Conservation (phyloP, 1,140 invertebrate genomes). For the Drosophila chauvacae region DNA sequence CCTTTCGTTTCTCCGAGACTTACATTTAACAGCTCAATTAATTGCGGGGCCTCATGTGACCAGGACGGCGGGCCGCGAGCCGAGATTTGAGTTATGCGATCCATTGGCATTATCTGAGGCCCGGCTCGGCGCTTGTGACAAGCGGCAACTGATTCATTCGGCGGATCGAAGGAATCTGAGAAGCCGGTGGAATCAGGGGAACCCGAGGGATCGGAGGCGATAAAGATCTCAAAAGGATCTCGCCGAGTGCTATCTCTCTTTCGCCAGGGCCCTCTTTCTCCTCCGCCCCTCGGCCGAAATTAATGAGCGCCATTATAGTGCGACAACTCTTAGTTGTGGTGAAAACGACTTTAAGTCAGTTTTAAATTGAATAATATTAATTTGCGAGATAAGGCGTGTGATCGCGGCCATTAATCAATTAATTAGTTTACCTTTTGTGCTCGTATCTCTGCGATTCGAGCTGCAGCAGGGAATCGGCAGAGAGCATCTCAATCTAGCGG, state of each 20-base stretch:
- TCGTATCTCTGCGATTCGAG: slow-evolving; percentile 12
- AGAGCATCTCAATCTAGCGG: slow-evolving; percentile 52
- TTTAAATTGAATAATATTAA: slow-evolving; percentile 81
- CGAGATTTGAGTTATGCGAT: slow-evolving; percentile 74
- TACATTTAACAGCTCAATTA: slow-evolving; percentile 83
- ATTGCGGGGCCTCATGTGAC: slow-evolving; percentile 70
- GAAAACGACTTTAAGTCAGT: slow-evolving; percentile 80
- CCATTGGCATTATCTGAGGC: slow-evolving; percentile 77
- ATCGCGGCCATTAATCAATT: slow-evolving; percentile 77
- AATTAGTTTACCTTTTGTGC: slow-evolving; percentile 76
- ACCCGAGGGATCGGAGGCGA: slow-evolving; percentile 41
- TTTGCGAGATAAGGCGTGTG: slow-evolving; percentile 70
- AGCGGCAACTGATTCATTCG: slow-evolving; percentile 74
- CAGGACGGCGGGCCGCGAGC: slow-evolving; percentile 24
- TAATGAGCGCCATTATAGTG: slow-evolving; percentile 74
- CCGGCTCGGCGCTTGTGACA: slow-evolving; percentile 62
- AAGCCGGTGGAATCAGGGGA: background rate
- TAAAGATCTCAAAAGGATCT: slow-evolving; percentile 83
- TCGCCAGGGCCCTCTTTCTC: slow-evolving; percentile 17
- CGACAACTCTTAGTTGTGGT: slow-evolving; percentile 83
- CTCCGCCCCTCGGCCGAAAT: slow-evolving; percentile 29
- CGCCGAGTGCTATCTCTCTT: slow-evolving; percentile 62
- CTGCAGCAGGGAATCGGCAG: slow-evolving; percentile 18
- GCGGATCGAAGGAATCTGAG: slow-evolving; percentile 20
- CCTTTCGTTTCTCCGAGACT: slow-evolving; percentile 76